Conservation (phyloP, 2,797 vertebrate species). For the Urosaurus nigricauda region DNA sequence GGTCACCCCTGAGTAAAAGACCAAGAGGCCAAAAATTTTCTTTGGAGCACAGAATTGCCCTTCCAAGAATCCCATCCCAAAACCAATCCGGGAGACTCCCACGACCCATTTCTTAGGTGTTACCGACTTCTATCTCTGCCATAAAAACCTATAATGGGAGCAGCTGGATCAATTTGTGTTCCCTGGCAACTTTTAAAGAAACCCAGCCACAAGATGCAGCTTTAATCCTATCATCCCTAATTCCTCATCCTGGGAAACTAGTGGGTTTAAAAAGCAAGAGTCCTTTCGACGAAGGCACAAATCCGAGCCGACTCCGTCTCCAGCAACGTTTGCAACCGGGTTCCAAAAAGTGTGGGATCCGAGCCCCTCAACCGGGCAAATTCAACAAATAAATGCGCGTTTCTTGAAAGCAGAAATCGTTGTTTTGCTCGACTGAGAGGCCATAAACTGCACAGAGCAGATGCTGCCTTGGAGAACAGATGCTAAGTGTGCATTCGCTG, state of each 20-base stretch:
- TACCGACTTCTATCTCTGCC: background rate
- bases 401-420: too few species aligned
- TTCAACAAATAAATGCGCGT: too few species aligned
- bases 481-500: too few species aligned
- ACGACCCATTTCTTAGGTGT: background rate
- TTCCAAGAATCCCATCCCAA: background rate
- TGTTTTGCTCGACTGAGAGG: too few species aligned
- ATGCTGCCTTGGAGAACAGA: too few species aligned
- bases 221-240: background rate
- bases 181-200: background rate
- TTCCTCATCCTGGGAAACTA: background rate
- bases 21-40: background rate
- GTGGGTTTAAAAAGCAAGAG: background rate
- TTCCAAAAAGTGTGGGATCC: background rate
- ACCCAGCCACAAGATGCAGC: background rate
- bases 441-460: too few species aligned
- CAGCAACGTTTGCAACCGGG: background rate
- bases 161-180: background rate
- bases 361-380: background rate
- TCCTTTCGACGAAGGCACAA: background rate
- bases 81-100: too few species aligned
- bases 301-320: background rate
- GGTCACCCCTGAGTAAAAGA: background rate
- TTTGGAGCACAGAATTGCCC: accelerated
- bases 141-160: background rate